Base-by-base conservation (phyloP, 37 sponge, comb jelly and placozoan genomes). In the Cladorhizidae sp. region DNA sequence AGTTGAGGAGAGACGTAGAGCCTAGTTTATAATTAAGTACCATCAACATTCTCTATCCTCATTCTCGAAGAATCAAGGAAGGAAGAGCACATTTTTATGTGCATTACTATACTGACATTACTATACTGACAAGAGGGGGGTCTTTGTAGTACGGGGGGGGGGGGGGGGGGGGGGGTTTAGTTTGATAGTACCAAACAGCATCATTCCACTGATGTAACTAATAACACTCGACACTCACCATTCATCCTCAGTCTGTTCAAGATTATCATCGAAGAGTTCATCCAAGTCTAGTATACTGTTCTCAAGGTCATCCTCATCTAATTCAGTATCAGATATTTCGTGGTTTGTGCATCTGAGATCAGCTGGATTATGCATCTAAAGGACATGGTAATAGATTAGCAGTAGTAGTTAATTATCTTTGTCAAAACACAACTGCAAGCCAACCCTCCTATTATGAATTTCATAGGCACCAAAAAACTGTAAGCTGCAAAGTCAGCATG, bases 1-100 rank as follows among this genome's bases (percentile, higher is more conserved):
- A 43, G 40, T 9, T 56, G 33, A 8, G 89, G 89, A 15, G 89
- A 89, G 25, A 89, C 80, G 41, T 56, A 89, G 35, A 90, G 54
- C 86, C 90, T 90, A 52, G 37, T 45, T 5, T 9, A n/a, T n/a
- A n/a, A n/a, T n/a, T n/a, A n/a, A n/a, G n/a, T n/a, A n/a, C 12
- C 55, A 54, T 54, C 55, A 20, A 20, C 55, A 20, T 54, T 54
- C 12, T 20, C 55, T 54, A 20, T 12, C 17, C 12, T 20, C 55
- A 54, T 12, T 54, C 12, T 17, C 12, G 17, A 17, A 17, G 17
- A 20, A 54, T 54, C 55, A 54, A 20, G 55, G 12, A 20, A 54
- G 17, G 17, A 54, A 17, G 17, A 20, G 55, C 17, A 17, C 55
- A 54, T 20, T 17, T 54, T 20, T 17, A 54, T 54, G 17, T 20